Conservation (phyloP, 2,888 invertebrate genomes). For the Horisme vitalbata region DNA sequence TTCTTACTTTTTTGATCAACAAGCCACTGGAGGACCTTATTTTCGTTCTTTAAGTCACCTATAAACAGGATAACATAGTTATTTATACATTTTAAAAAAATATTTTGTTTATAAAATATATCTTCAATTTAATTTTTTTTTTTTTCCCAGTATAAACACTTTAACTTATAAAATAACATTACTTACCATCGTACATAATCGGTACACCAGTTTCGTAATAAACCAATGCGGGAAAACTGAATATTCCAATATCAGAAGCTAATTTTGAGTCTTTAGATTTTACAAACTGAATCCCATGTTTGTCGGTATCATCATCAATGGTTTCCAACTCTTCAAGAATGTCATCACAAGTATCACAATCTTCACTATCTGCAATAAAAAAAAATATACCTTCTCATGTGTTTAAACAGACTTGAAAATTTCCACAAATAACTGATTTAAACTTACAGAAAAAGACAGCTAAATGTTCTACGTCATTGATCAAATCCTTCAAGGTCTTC, state of each 20-base stretch:
- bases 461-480: slow-evolving; percentile 94
- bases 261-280: slow-evolving; percentile 95
- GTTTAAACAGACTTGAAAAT: too few species aligned
- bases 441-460: slow-evolving; percentile 95
- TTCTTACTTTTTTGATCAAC: slow-evolving; percentile 98
- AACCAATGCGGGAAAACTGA: slow-evolving; percentile 95
- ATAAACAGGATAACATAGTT: slow-evolving; percentile 79
- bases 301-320: slow-evolving; percentile 95
- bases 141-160: slow-evolving; percentile 1
- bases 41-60: slow-evolving; percentile 97
- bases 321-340: slow-evolving; percentile 95
- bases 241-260: slow-evolving; percentile 95
- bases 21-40: slow-evolving; percentile 97
- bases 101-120: background rate
- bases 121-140: background rate
- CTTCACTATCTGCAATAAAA: slow-evolving; percentile 87
- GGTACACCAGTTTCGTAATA: slow-evolving; percentile 97
- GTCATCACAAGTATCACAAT: slow-evolving; percentile 92
- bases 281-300: slow-evolving; percentile 96
- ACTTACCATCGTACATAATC: slow-evolving; percentile 97
- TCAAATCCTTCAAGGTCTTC: slow-evolving; percentile 93
- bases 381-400: slow-evolving; percentile 3
- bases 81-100: slow-evolving; percentile 15
- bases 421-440: too few species aligned
- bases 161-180: slow-evolving; percentile 15